Conservation (phyloP, 2,888 invertebrate species). For the Nephrotoma flavescens region DNA sequence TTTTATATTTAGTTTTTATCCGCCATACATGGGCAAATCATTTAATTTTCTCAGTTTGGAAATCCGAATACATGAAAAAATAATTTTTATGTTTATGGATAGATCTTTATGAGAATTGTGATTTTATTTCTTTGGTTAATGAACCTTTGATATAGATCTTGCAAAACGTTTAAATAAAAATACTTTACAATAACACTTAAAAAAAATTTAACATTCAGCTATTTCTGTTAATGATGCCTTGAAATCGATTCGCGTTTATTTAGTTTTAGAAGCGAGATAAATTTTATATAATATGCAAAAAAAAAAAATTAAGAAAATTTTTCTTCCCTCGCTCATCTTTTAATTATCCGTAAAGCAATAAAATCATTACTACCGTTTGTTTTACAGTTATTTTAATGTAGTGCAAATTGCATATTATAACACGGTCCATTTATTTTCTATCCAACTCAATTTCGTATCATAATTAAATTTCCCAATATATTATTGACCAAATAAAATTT, state of each 20-base stretch:
- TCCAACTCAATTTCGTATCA: background rate
- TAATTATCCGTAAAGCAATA: background rate
- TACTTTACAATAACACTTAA: no score
- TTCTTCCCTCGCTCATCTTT: no score
- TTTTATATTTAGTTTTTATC: background rate
- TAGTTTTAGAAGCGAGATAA: no score
- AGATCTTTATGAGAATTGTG: background rate
- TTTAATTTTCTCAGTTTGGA: background rate
- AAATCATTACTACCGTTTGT: background rate
- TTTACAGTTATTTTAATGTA: background rate
- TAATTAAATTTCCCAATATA: background rate
- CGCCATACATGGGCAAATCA: background rate
- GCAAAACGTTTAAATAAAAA: background rate
- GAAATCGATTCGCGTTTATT: no score
- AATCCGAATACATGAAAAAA: background rate
- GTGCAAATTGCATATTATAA: background rate
- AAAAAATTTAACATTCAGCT: no score
- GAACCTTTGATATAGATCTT: background rate
- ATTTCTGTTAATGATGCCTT: no score
- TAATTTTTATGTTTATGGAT: background rate
- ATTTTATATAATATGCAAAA: no score
- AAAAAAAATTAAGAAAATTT: no score
- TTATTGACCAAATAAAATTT: background rate
- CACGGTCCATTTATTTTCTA: background rate
- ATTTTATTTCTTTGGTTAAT: background rate